These are phyloP conservation scores for Parnassius smintheus DNA, from an alignment of 2,888 invertebrate species.

Conservation along the genomic window DNA sequence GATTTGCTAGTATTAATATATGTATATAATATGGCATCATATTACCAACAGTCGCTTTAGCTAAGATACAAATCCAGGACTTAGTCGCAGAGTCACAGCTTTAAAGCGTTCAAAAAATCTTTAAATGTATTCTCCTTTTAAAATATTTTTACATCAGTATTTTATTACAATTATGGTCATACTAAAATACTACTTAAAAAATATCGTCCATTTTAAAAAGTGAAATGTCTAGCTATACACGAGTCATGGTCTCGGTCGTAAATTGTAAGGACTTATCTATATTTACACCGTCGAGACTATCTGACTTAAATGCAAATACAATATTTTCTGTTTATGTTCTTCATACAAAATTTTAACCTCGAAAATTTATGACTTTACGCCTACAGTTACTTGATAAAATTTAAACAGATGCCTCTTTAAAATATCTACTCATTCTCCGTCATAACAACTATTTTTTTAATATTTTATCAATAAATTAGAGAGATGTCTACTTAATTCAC, in stretches of 20 bases:
- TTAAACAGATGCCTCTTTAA: not conserved
- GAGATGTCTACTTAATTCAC: too few relatives aligned
- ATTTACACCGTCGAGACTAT: conserved; percentile 55
- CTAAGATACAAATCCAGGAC: too few relatives aligned
- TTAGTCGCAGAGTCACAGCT: too few relatives aligned
- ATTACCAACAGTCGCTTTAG: too few relatives aligned
- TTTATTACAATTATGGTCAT: too few relatives aligned
- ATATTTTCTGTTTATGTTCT: conserved; percentile 49
- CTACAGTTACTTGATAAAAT: conserved; percentile 28
- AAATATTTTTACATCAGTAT: too few relatives aligned
- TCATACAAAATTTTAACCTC: conserved; percentile 35
- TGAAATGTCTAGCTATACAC: conserved; percentile 14
- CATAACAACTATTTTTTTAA: not conserved
- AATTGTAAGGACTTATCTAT: conserved; percentile 66
- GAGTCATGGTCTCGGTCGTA: conserved; percentile 44
- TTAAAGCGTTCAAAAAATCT: too few relatives aligned
- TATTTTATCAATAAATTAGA: not conserved
- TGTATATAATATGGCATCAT: too few relatives aligned
- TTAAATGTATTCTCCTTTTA: too few relatives aligned
- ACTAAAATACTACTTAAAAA: not conserved
- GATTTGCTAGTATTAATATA: too few relatives aligned
- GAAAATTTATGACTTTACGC: conserved; percentile 38
- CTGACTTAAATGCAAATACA: conserved; percentile 60
- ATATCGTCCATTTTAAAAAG: not conserved
- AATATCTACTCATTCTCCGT: too few relatives aligned